These are phyloP conservation scores for Ormyrus labotus DNA, from an alignment of 2,888 invertebrate genomes.

Conservation along the genomic window DNA sequence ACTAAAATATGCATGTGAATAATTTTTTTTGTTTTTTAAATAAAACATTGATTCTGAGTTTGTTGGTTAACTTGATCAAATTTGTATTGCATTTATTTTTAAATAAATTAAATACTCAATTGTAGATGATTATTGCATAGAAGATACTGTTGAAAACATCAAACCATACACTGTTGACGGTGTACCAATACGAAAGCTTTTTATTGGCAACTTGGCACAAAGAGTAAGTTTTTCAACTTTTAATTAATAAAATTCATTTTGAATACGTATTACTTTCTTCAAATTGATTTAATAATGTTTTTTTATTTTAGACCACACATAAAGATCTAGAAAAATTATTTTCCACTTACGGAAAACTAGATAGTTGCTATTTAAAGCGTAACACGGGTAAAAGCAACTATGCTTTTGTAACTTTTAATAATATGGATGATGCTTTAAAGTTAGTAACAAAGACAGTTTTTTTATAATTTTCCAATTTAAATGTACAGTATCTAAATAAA, in stretches of 20 bases:
- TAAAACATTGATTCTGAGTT: no score
- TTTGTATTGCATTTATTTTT: no score
- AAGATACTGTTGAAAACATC: constrained; percentile 35
- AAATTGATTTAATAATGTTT: constrained; percentile 54
- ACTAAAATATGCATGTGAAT: no score
- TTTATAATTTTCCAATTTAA: constrained; percentile 4
- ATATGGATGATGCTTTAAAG: constrained; percentile 78
- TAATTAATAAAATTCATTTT: neutral
- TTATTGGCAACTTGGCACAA: constrained; percentile 79
- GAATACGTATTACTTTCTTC: neutral
- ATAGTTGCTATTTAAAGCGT: constrained; percentile 78
- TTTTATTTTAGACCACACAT: constrained; percentile 77
- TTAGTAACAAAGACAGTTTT: constrained; percentile 66
- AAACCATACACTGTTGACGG: constrained; percentile 77
- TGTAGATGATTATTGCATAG: constrained; percentile 27
- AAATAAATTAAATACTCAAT: neutral
- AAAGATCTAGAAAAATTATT: constrained; percentile 78
- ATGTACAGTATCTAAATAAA: neutral
- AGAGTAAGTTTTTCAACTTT: constrained; percentile 74
- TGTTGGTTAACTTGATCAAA: no score
- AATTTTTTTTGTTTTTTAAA: no score
- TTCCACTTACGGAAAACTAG: constrained; percentile 79
- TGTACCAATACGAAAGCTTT: constrained; percentile 79
- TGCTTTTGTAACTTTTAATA: constrained; percentile 79
- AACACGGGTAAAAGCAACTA: constrained; percentile 76